Evolutionary conservation across 1,140 invertebrate species (phyloP).

Genomic region (Schlechtendalia chinensis): DNA sequence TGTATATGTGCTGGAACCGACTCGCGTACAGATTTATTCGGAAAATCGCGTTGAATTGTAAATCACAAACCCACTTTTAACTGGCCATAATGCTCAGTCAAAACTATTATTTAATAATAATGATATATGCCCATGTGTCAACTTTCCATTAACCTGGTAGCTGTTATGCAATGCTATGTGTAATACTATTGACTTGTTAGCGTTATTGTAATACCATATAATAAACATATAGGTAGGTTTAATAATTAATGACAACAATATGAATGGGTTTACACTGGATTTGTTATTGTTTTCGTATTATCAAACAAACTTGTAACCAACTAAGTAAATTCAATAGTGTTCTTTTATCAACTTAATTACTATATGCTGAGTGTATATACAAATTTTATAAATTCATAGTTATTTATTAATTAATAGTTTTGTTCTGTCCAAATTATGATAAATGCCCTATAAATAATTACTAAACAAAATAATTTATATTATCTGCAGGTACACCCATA

Average conservation of each 20-base stretch:
- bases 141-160: background rate
- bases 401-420: no score
- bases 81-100: background rate
- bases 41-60: no score
- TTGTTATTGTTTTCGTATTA: no score
- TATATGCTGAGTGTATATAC: no score
- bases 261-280: background rate
- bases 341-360: no score
- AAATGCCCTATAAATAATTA: no score
- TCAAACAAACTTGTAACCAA: no score
- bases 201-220: background rate
- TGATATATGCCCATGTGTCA: background rate
- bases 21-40: background rate
- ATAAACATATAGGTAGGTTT: background rate
- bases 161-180: background rate
- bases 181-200: background rate
- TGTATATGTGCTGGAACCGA: background rate
- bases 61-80: no score
- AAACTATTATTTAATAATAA: background rate
- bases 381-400: no score
- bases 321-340: no score
- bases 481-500: no score
- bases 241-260: background rate
- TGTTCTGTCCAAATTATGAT: no score
- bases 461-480: background rate